A percentile compares a stretch with the other conserved stretches of the same genome.
Conservation (phyloP, 23 tunicate genomes). For the Aplidium turbinatum region DNA sequence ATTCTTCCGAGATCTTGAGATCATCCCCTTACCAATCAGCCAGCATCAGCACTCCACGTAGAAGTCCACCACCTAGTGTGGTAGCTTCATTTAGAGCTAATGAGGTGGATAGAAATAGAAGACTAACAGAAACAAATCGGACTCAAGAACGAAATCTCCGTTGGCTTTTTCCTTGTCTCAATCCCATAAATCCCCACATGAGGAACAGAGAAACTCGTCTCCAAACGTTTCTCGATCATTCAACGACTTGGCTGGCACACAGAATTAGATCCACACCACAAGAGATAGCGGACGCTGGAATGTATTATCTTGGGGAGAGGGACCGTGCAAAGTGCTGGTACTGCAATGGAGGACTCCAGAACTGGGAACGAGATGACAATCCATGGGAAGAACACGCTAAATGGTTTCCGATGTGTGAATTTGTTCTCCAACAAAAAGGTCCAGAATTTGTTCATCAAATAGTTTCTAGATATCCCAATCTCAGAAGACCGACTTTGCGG, state of each 20-base stretch:
- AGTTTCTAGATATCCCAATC: conserved; percentile 20
- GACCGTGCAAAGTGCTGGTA: conserved; percentile 66
- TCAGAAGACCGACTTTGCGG: conserved; percentile 23
- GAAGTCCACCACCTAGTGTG: too few relatives aligned
- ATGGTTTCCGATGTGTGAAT: conserved; percentile 69
- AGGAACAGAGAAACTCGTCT: conserved; percentile 16
- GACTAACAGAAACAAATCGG: too few relatives aligned
- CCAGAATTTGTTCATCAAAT: conserved; percentile 29
- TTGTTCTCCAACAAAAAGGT: conserved; percentile 33
- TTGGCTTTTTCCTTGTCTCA: conserved; percentile 29
- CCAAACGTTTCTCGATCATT: conserved; percentile 17
- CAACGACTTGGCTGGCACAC: conserved; percentile 29
- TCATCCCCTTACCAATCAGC: too few relatives aligned
- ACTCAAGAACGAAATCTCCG: too few relatives aligned
- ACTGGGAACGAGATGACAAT: conserved; percentile 42
- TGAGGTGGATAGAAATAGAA: too few relatives aligned
- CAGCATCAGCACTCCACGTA: too few relatives aligned
- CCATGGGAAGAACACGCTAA: conserved; percentile 66
- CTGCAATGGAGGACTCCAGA: conserved; percentile 66
- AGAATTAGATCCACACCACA: conserved; percentile 37
- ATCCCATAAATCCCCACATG: conserved; percentile 48
- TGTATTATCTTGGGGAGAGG: conserved; percentile 36
- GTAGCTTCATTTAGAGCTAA: too few relatives aligned
- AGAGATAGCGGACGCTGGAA: conserved; percentile 38
- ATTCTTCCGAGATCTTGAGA: too few relatives aligned